Percentiles rank a stretch among this genome's conserved stretches.
Conservation (phyloP, 2,888 invertebrate genomes). For the Hermodice carunculata region DNA sequence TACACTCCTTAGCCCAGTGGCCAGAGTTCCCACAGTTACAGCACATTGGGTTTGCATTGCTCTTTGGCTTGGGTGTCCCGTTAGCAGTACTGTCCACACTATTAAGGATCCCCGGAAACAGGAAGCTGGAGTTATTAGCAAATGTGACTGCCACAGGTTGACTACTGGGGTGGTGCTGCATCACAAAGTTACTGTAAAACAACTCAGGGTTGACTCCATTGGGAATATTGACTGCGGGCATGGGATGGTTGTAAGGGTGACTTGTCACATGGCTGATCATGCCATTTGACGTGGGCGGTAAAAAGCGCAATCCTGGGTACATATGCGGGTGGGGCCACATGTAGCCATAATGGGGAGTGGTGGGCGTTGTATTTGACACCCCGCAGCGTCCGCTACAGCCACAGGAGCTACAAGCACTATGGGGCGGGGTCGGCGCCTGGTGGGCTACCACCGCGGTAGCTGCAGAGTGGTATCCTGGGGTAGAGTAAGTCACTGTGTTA, state of each 20-base stretch:
- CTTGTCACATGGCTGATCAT: background rate
- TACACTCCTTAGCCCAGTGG: conserved; percentile 89
- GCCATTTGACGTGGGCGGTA: background rate
- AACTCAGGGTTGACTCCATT: conserved; percentile 42
- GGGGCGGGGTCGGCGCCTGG: no score
- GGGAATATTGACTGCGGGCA: conserved; percentile 31
- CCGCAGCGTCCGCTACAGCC: conserved; percentile 8
- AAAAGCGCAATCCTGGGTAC: conserved; percentile 1
- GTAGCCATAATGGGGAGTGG: background rate
- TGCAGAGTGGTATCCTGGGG: no score
- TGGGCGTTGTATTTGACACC: background rate
- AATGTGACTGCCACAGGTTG: background rate
- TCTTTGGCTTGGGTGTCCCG: background rate
- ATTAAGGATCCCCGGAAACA: no score
- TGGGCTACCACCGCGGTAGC: no score
- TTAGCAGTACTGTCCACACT: background rate
- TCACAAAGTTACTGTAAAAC: conserved; percentile 24
- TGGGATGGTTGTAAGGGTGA: background rate
- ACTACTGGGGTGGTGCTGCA: background rate
- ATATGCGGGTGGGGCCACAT: background rate
- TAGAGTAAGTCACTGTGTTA: no score
- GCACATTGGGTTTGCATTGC: conserved; percentile 73
- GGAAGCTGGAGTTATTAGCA: background rate
- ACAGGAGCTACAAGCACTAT: conserved; percentile 19
- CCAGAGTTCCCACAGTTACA: conserved; percentile 92